Evolutionary conservation across 2,113 vertebrate species (phyloP).

Genomic region (Sus scrofa): DNA sequence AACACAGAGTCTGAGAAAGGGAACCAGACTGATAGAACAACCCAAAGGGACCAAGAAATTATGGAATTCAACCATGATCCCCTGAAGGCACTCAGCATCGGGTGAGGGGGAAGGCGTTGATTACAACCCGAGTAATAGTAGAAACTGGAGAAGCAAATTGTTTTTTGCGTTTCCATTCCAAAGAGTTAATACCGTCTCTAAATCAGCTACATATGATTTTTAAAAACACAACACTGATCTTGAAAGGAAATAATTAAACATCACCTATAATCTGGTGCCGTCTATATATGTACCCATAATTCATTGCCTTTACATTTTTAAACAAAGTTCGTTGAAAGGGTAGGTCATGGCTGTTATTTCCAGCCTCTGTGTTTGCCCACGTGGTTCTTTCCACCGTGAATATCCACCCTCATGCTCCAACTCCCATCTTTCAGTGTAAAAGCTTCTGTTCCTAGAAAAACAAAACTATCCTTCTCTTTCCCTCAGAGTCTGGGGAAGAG

Average conservation of each 20-base stretch:
- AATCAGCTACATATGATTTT: background rate
- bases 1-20: background rate
- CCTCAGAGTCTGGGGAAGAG: constrained; percentile 41
- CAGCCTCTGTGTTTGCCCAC: background rate
- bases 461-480: constrained; percentile 29
- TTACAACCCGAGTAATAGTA: background rate
- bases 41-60: background rate
- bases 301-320: background rate
- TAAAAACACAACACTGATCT: background rate
- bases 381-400: background rate
- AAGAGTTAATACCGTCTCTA: background rate
- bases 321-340: background rate
- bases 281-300: background rate
- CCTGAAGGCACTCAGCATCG: too few species aligned
- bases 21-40: background rate
- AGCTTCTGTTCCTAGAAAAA: background rate
- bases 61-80: background rate
- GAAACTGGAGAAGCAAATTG: background rate
- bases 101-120: accelerated
- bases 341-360: background rate
- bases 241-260: background rate
- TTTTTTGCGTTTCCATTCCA: background rate
- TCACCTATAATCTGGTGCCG: background rate
- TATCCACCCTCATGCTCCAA: background rate
- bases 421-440: background rate